A percentile compares a stretch with the other conserved stretches of the same genome.
These are phyloP conservation scores for Carabus problematicus DNA, from an alignment of 2,888 invertebrate genomes.

Conservation along the genomic window DNA sequence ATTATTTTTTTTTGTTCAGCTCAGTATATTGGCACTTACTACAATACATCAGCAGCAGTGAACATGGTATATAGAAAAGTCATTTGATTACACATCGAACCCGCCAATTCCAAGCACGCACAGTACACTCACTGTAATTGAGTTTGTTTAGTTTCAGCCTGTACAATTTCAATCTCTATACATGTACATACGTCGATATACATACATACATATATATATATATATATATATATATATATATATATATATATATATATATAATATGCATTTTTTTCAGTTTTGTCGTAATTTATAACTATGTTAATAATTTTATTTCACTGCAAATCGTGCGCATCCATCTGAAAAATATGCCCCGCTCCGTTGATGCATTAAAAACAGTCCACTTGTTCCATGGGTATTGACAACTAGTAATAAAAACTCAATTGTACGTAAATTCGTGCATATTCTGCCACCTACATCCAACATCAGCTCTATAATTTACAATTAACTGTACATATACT, in stretches of 20 bases:
- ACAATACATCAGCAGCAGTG: constrained; percentile 16
- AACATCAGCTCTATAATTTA: no score
- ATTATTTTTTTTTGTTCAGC: constrained; percentile 1
- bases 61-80: constrained; percentile 22
- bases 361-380: no score
- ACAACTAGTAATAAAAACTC: no score
- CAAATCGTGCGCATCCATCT: constrained; percentile 26
- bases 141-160: constrained; percentile 28
- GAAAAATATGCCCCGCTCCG: constrained; percentile 5
- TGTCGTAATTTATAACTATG: constrained; percentile 28
- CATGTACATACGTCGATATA: neutral
- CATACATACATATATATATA: no score
- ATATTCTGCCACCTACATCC: no score
- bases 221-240: no score
- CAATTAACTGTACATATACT: no score
- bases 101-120: constrained; percentile 32
- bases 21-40: constrained; percentile 4
- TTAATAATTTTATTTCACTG: constrained; percentile 31
- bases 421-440: no score
- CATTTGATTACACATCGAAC: constrained; percentile 34
- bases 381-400: no score
- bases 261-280: constrained; percentile 26
- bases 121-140: constrained; percentile 29
- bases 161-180: constrained; percentile 28
- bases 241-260: no score